Evolutionary conservation across 2,888 invertebrate genomes (phyloP).

Genomic region (Hecatera dysodea): DNA sequence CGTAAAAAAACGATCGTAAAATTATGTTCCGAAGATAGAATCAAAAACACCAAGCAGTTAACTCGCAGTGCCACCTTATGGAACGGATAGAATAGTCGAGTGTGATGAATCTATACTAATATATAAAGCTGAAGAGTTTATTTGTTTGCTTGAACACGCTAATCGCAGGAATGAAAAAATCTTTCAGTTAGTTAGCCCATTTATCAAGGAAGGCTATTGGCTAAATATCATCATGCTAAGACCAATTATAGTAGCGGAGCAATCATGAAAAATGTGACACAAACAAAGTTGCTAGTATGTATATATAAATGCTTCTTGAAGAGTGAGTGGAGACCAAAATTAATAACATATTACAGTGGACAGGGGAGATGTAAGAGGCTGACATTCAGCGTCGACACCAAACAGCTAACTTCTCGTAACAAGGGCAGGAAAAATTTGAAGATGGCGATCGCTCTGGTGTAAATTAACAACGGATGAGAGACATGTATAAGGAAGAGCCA

Average conservation of each 20-base stretch:
- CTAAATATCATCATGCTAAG: no score
- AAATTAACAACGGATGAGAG: not conserved
- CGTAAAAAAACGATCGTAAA: not conserved
- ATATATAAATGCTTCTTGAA: not conserved
- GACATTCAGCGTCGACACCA: not conserved
- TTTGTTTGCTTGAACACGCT: no score
- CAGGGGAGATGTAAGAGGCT: not conserved
- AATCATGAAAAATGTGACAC: no score
- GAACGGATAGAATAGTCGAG: not conserved
- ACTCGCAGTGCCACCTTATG: not conserved
- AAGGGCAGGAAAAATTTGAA: not conserved
- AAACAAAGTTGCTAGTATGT: no score
- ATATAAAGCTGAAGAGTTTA: no score
- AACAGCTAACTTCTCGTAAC: not conserved
- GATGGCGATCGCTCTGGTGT: not conserved
- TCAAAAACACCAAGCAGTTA: slow-evolving; percentile 1
- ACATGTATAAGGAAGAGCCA: not conserved
- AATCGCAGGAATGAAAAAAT: no score
- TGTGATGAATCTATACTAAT: no score
- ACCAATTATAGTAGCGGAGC: no score
- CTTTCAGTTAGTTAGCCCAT: no score
- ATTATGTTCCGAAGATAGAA: slow-evolving; percentile 12
- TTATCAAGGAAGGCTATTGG: no score
- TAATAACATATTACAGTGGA: not conserved
- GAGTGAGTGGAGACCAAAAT: not conserved